Evolutionary conservation across 2,797 vertebrate genomes (phyloP), one percentile per base, ranked within the genome.

Genomic region (Oophaga sylvatica): DNA sequence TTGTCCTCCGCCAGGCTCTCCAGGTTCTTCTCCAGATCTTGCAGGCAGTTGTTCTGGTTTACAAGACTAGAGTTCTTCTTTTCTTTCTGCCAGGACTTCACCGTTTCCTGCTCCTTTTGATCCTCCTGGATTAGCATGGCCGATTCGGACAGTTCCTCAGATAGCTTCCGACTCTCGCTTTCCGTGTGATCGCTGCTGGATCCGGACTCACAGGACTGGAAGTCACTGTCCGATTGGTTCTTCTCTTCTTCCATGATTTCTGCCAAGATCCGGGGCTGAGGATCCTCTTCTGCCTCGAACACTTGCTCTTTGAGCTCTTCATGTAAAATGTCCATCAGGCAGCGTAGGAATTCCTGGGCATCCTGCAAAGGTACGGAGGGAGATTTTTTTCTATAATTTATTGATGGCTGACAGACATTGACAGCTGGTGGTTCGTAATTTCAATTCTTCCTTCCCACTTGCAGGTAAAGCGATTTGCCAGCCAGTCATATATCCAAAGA

Each of bases 291-390:
- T 2, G 94, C 92, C 90, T 99, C 97, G 5, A 95, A 91, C 89
- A 97, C 80, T 0, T 93, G 92, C 90, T 99, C 98, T 91, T 99
- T 99, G 87, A 99, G 93, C 91, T 99, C 98, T 91, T 99, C 98
- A 45, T 99, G 98, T 86, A 99, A 97, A 86, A 99, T 96, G 94
- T 99, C 98, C 98, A 99, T 99, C 80, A 99, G 91, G 91, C 98
- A 99, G 87, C 98, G 97, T 90, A 99, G 93, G 93, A 99, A 99
- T 92, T 99, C 98, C 93, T 99, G 98, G 59, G 98, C 99, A 86
- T 99, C 98, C 98, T 99, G 90, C 63, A 78, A 77, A 11, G 22
- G 53, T 45, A 67, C 57, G 3, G 12, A 59, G 16, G 35, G 3
- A 41, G 35, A 41, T 2, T 41, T 41, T 41, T 41, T 41, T 4